Base-by-base conservation (phyloP, 2,888 invertebrate genomes). In the Chloromyia formosa region DNA sequence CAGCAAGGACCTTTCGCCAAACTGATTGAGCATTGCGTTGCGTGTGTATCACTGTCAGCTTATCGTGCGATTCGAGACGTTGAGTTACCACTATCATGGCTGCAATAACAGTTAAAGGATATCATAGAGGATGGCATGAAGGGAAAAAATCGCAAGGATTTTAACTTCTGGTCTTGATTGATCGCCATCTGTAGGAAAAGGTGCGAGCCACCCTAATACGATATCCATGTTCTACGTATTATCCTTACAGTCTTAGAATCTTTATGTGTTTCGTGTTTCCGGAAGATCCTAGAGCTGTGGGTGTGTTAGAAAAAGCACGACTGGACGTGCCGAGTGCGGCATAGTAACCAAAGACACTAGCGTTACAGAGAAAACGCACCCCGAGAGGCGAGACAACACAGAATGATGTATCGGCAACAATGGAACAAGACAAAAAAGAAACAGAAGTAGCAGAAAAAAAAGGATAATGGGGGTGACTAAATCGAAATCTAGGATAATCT, bases 131-230 rank as follows among this genome's bases (percentile, higher is more conserved):
- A 72, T 4, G 7, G 27, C 3, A 2, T 4, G 3, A 4, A 35
- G 27, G 27, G 7, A 35, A 35, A 35, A 35, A 35, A 35, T 35
- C 27, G 69, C 73, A 69, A 75, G 74, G 75, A 75, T 75, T 75
- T 75, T 23, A 66, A 71, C 75, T 75, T 74, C 75, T 75, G 62
- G 66, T 69, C 75, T 75, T 75, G 75, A 75, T 75, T 75, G 75
- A 75, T 75, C 74, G 61, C 73, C 68, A 61, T 53, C 74, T 74
- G 69, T 53, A 53, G 62, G 40, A 56, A 73, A 35, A 68, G 73
- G 74, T 74, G 64, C 69, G 45, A 74, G 45, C 62, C 14, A 18
- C 49, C n/a, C 58, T 42, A 66, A 69, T 54, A 69, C 35, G 23
- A 56, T 54, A 69, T 69, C 69, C 18, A 12, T 54, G 69, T 27